These are phyloP conservation scores for Furcifer pardalis DNA, from an alignment of 2,797 vertebrate genomes.

Conservation along the genomic window DNA sequence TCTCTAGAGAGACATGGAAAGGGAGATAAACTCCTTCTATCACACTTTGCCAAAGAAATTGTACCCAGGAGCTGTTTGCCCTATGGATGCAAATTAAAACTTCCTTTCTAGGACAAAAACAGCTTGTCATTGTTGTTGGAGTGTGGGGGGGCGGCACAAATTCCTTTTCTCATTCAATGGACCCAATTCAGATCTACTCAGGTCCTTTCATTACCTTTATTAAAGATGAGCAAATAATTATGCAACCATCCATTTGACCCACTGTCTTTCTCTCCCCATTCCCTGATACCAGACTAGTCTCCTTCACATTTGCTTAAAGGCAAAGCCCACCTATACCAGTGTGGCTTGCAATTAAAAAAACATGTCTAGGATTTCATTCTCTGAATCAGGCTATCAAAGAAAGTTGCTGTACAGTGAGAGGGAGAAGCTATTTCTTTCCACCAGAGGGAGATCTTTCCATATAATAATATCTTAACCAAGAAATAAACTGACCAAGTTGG, in stretches of 20 bases:
- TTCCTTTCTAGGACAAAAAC: not conserved
- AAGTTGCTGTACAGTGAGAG: rapidly evolving
- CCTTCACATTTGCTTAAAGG: not conserved
- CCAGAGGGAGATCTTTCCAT: slow-evolving; percentile 71
- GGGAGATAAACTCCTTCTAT: not conserved
- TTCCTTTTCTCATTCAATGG: not conserved
- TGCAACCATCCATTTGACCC: not conserved
- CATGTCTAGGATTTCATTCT: not conserved
- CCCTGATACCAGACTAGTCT: rapidly evolving
- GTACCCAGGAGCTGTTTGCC: not conserved
- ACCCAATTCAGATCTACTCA: not conserved
- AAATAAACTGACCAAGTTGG: not conserved
- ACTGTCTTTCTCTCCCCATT: not conserved
- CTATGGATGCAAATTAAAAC: not conserved
- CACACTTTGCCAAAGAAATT: not conserved
- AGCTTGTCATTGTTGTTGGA: no score
- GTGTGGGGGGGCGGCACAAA: no score
- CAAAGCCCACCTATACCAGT: not conserved
- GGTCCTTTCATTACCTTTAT: no score
- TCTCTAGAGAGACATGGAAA: not conserved
- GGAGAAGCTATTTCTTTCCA: slow-evolving; percentile 13
- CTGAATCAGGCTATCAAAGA: not conserved
- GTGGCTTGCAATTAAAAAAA: not conserved
- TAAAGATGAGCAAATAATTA: no score
- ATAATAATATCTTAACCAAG: not conserved